A percentile compares a stretch with the other conserved stretches of the same genome.
Conservation (phyloP, 2,113 vertebrate species). For the Dasypus novemcinctus region DNA sequence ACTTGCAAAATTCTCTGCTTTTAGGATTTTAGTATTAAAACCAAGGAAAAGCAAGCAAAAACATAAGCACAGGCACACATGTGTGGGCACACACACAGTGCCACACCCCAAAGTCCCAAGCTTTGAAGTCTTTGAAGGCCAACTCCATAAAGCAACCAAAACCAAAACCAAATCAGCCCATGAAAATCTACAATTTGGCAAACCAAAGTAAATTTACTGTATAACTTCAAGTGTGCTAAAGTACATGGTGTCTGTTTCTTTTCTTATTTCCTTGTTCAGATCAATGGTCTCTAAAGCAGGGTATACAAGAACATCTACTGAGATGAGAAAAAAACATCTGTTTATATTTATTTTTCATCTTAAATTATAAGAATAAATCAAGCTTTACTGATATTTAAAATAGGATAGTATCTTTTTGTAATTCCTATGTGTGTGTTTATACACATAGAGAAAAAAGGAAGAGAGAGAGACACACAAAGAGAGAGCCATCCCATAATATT, state of each 20-base stretch:
- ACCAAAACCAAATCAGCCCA: neutral
- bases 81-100: neutral
- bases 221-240: slow-evolving; percentile 1
- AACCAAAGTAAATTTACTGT: neutral
- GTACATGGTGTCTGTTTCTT: neutral
- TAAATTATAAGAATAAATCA: neutral
- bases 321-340: neutral
- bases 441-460: too few species aligned
- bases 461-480: neutral
- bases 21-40: neutral
- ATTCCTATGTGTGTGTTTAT: neutral
- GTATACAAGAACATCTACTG: neutral
- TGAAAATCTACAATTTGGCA: neutral
- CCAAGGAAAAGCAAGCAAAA: neutral
- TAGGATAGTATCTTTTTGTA: neutral
- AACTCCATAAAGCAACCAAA: neutral
- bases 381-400: slow-evolving; percentile 18
- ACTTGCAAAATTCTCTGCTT: neutral
- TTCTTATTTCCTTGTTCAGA: neutral
- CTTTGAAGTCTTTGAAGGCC: neutral
- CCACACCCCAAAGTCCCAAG: neutral
- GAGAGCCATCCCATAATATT: neutral
- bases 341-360: neutral
- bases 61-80: neutral
- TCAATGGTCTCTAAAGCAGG: neutral